These are phyloP conservation scores for Mesoligia furuncula DNA, from an alignment of 2,888 invertebrate species.

Conservation along the genomic window DNA sequence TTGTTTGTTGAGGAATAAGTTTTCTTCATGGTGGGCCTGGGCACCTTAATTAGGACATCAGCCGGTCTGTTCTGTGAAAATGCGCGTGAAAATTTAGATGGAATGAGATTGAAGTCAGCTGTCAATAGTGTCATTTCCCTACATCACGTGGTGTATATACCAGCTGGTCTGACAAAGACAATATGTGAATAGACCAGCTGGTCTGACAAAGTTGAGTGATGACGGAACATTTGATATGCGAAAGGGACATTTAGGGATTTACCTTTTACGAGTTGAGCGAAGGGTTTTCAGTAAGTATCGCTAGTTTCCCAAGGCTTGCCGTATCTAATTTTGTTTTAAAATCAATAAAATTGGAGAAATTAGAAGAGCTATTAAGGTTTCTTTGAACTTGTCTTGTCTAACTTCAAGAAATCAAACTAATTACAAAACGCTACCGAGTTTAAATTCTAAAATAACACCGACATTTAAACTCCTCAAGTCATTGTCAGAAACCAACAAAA, in stretches of 20 bases:
- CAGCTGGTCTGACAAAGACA: background rate
- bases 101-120: background rate
- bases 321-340: background rate
- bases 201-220: background rate
- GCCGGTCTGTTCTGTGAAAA: background rate
- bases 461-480: constrained; percentile 32
- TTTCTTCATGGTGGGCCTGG: background rate
- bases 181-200: background rate
- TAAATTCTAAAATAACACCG: background rate
- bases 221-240: background rate
- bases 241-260: too few species aligned
- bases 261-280: background rate
- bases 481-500: constrained; percentile 18
- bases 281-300: background rate
- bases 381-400: too few species aligned
- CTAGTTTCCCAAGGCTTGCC: background rate
- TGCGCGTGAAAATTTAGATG: background rate
- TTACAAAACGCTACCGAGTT: background rate
- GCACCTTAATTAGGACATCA: too few species aligned
- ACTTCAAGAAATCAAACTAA: constrained; percentile 13
- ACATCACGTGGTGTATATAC: background rate
- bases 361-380: background rate
- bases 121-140: background rate
- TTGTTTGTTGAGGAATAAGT: background rate
- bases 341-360: background rate